Conservation (phyloP, 1,140 invertebrate genomes). For the Drosophila sp. region DNA sequence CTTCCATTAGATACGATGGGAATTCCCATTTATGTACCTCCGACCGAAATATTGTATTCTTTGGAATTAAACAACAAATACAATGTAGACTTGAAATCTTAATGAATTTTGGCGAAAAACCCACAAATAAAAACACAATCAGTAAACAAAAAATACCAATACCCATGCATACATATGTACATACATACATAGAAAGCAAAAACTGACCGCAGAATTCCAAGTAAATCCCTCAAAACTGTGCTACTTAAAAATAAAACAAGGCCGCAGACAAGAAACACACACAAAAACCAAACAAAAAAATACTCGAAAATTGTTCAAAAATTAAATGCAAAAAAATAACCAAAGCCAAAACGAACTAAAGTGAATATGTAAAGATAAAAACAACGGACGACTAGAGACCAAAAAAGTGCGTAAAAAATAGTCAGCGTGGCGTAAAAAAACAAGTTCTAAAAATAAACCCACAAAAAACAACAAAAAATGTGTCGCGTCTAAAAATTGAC, state of each 20-base stretch:
- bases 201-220: conserved; percentile 58
- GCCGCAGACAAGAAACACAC: conserved; percentile 17
- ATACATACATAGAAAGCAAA: conserved; percentile 8
- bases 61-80: conserved; percentile 45
- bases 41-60: conserved; percentile 19
- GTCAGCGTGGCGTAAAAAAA: conserved; percentile 47
- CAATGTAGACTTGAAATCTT: conserved; percentile 33
- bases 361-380: conserved; percentile 15
- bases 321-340: conserved; percentile 26
- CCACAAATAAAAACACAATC: conserved; percentile 43
- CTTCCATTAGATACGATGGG: conserved; percentile 21
- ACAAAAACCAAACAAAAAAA: conserved; percentile 24
- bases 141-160: conserved; percentile 38
- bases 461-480: conserved; percentile 30
- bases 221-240: conserved; percentile 72
- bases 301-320: conserved; percentile 8
- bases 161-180: conserved; percentile 11
- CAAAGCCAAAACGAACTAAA: conserved; percentile 15
- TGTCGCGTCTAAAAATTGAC: conserved; percentile 60
- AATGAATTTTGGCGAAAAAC: conserved; percentile 44
- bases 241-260: conserved; percentile 60
- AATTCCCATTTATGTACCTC: neutral
- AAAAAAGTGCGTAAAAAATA: conserved; percentile 58
- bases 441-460: conserved; percentile 59
- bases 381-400: conserved; percentile 12